Evolutionary conservation across 2,113 vertebrate genomes (phyloP).

Genomic region (Actenoides lindsayi): DNA sequence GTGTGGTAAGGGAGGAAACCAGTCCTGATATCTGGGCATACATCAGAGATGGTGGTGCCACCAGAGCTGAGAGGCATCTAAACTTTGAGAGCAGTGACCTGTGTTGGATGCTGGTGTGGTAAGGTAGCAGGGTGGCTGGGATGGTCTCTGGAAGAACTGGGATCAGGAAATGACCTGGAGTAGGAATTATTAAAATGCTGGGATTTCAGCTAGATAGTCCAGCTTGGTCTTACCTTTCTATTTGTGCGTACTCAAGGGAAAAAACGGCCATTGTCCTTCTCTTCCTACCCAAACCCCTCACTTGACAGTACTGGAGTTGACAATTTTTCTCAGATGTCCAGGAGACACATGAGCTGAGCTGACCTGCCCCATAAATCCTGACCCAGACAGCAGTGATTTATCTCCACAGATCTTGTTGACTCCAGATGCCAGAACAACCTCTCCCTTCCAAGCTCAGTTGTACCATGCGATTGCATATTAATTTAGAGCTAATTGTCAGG

Average conservation of each 20-base stretch:
- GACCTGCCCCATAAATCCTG: background rate
- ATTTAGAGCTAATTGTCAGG: constrained; percentile 73
- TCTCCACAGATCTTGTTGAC: background rate
- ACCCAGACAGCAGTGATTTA: background rate
- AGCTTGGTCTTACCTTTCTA: background rate
- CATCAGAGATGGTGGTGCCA: background rate
- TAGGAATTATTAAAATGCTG: background rate
- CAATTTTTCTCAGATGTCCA: background rate
- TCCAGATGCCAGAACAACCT: constrained; percentile 35
- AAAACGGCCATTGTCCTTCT: accelerated
- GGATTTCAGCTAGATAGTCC: background rate
- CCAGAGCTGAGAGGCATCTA: background rate
- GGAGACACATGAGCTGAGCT: background rate
- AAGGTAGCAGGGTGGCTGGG: background rate
- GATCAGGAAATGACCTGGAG: background rate
- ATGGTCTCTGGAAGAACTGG: background rate
- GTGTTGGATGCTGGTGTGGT: background rate
- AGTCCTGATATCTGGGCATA: background rate
- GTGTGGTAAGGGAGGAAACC: background rate
- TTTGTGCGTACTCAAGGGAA: background rate
- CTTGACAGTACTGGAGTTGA: background rate
- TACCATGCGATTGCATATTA: constrained; percentile 46
- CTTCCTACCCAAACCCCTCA: background rate
- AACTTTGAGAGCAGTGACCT: background rate
- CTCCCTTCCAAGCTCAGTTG: constrained; percentile 45